Evolutionary conservation across 2,113 vertebrate species (phyloP).

Genomic region (Hypocryptadius cinnamomeus): DNA sequence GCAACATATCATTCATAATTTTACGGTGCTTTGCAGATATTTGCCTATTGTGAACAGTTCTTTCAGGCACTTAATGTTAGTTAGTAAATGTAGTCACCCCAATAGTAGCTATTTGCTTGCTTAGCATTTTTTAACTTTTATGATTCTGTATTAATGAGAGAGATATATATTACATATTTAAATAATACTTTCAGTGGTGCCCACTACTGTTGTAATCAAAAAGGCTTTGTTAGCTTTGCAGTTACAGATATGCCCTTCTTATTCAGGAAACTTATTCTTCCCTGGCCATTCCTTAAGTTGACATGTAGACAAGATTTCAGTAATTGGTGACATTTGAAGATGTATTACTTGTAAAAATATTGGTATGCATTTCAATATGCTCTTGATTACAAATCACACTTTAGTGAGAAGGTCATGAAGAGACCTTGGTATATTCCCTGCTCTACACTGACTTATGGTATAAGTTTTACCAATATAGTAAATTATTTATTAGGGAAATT

Average conservation of each 20-base stretch:
- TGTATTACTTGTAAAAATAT: background rate
- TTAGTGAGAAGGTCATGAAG: background rate
- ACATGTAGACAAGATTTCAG: background rate
- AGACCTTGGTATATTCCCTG: background rate
- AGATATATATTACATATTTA: background rate
- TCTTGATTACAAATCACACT: background rate
- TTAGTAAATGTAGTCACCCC: constrained; percentile 9
- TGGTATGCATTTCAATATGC: background rate
- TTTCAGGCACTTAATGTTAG: background rate
- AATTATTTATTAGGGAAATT: background rate
- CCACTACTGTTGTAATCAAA: background rate
- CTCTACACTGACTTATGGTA: background rate
- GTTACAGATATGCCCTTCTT: background rate
- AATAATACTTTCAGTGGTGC: background rate
- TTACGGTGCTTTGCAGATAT: constrained; percentile 31
- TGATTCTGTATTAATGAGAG: background rate
- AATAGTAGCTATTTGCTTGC: background rate
- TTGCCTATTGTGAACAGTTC: constrained; percentile 13
- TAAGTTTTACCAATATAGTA: background rate
- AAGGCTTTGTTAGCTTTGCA: background rate
- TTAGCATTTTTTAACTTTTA: background rate
- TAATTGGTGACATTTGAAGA: background rate
- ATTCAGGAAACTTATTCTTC: background rate
- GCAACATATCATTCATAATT: background rate
- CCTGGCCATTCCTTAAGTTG: background rate